phyloP scores from a whole-genome alignment of 2,113 vertebrate species.

The Erpornis zantholeuca region DNA sequence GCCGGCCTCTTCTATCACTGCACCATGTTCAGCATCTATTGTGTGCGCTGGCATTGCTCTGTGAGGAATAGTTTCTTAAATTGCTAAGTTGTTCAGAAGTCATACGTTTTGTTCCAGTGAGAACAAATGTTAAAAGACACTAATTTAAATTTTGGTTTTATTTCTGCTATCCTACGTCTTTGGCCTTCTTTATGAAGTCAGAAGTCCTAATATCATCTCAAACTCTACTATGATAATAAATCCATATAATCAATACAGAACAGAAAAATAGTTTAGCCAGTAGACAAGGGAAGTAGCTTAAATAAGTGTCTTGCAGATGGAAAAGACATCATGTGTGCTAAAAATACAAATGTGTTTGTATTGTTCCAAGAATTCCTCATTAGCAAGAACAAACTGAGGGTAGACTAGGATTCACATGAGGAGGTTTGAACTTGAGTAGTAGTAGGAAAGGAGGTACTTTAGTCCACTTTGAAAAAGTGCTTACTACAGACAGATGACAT shows the following conservation, averaged over 20 bases:
- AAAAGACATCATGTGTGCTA: neutral
- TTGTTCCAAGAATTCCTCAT: neutral
- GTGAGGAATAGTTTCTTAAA: neutral
- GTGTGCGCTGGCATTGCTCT: fast-evolving
- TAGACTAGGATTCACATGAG: neutral
- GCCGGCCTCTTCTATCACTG: fast-evolving
- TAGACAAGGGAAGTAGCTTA: neutral
- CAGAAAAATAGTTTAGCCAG: neutral
- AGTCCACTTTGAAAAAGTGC: neutral
- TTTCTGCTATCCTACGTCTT: neutral
- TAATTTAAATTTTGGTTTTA: neutral
- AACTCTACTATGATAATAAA: neutral
- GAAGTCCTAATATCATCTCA: neutral
- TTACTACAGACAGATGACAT: neutral
- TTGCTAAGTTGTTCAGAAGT: neutral
- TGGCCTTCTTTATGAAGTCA: neutral
- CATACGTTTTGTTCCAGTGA: neutral
- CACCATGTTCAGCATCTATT: neutral
- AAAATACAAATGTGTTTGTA: neutral
- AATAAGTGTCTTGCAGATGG: neutral
- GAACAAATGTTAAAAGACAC: neutral
- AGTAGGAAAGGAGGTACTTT: neutral
- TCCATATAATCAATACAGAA: neutral
- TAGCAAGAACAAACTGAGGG: neutral
- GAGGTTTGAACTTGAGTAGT: neutral